Evolutionary conservation across 2,888 invertebrate genomes (phyloP), one percentile per base, ranked within the genome.

Genomic region (Hirtodrosophila alboralis): DNA sequence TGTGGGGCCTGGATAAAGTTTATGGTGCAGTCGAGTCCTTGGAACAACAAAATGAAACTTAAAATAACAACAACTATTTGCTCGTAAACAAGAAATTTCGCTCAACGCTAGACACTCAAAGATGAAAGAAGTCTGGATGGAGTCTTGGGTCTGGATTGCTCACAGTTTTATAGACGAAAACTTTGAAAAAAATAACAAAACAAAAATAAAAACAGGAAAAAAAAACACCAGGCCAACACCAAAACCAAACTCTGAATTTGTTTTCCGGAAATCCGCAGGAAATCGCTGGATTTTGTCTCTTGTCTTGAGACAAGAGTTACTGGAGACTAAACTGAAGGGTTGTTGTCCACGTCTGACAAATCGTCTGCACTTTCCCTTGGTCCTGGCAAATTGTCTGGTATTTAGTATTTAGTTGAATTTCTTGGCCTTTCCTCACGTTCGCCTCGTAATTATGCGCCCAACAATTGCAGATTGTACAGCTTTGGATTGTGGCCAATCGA

Each of bases 81-180:
- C 70, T 83, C 83, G 86, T 83, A 83, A 83, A 86, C 87, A 83
- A 86, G 86, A 84, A 86, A 79, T 83, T 84, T 84, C 86, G 77
- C 74, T 77, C 66, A 73, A 37, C 64, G 52, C 66, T 68, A 75
- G 75, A 77, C 75, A 83, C 73, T 83, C 67, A 58, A 86, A 76
- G 75, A 83, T 63, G 70, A 70, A 70, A 70, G 70, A 62, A 70
- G 74, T 70, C 70, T 70, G 41, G 31, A n/a, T 18, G 2, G 18
- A 67, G 69, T 67, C 64, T 38, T 51, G 53, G 45, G 21, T 63
- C 63, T 62, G 57, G 56, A 57, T 73, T 57, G 56, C 41, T 36
- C 16, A 13, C 30, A 66, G 47, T 65, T 48, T 53, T 31, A 61
- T 61, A 52, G 63, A 63, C 30, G 41, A 47, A 72, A 70, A 70